Conservation (phyloP, 92 coral and sea anemone genomes). For the Paragorgia papillata region DNA sequence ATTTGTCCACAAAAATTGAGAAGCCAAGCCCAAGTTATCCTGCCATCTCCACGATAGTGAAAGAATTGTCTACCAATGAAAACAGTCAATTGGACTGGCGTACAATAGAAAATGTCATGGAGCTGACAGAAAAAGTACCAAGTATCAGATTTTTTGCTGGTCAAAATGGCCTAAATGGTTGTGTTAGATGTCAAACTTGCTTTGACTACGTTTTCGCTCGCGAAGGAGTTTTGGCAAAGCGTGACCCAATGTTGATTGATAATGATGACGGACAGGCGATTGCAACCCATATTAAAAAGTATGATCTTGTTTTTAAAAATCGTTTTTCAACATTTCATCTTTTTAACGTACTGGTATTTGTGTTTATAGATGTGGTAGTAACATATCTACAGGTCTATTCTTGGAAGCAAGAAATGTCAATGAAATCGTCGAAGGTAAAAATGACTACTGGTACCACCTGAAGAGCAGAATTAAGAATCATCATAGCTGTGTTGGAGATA, state of each 20-base stretch:
- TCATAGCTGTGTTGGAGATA: slow-evolving; percentile 14
- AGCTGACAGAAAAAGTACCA: slow-evolving; percentile 4
- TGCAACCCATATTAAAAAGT: slow-evolving; percentile 32
- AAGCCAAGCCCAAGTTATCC: no score
- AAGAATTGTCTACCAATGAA: no score
- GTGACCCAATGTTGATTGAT: slow-evolving; percentile 1
- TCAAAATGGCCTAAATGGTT: not conserved
- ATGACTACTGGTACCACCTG: slow-evolving; percentile 27
- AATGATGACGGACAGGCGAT: slow-evolving; percentile 1
- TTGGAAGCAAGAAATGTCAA: slow-evolving; percentile 3
- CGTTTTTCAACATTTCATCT: no score
- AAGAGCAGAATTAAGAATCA: no score
- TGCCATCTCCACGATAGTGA: no score
- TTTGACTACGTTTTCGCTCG: not conserved
- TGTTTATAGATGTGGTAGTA: slow-evolving; percentile 25
- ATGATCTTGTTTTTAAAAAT: not conserved
- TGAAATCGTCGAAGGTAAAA: slow-evolving; percentile 20
- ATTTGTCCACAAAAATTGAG: no score
- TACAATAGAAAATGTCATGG: slow-evolving; percentile 1
- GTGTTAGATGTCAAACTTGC: not conserved
- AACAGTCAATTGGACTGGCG: slow-evolving; percentile 6
- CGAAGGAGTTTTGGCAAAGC: not conserved
- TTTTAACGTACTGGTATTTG: no score
- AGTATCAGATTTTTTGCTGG: no score
- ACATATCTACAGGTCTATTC: slow-evolving; percentile 31